phyloP scores from a whole-genome alignment of 92 coral and sea anemone genomes.

The Blastomussa wellsi region DNA sequence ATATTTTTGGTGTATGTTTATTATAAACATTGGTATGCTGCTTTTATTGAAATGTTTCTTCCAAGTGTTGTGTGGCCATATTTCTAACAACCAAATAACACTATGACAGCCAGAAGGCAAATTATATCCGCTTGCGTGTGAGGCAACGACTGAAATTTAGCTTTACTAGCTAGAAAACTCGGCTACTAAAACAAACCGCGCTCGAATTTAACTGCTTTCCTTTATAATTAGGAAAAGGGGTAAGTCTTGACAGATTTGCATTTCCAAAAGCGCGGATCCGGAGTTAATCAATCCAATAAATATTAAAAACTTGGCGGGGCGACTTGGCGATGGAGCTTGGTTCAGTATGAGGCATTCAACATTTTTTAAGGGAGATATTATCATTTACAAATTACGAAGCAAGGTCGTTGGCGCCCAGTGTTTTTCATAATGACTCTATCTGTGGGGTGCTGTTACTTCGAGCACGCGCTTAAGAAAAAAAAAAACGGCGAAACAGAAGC shows the following conservation, averaged over 20 bases:
- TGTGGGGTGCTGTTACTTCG: slow-evolving; percentile 31
- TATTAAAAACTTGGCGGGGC: slow-evolving; percentile 33
- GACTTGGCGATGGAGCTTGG: slow-evolving; percentile 2
- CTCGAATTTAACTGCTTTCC: slow-evolving; percentile 40
- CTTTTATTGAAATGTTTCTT: slow-evolving; percentile 26
- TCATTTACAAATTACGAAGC: slow-evolving; percentile 39
- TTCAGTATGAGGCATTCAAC: neutral
- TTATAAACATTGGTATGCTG: slow-evolving; percentile 19
- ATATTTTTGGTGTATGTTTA: slow-evolving; percentile 25
- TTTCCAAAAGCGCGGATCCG: slow-evolving; percentile 28
- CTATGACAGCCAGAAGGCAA: slow-evolving; percentile 22
- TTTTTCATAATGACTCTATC: slow-evolving; percentile 5
- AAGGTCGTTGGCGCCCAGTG: slow-evolving; percentile 8
- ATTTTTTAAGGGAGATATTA: slow-evolving; percentile 13
- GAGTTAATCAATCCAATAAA: slow-evolving; percentile 43
- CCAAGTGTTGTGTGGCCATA: slow-evolving; percentile 9
- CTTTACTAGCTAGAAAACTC: slow-evolving; percentile 31
- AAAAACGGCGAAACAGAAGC: slow-evolving; percentile 7
- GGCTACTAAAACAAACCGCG: slow-evolving; percentile 38
- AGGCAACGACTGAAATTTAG: neutral
- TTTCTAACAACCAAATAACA: slow-evolving; percentile 22
- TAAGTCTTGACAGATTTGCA: slow-evolving; percentile 36
- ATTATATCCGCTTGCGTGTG: slow-evolving; percentile 5
- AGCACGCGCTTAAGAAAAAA: slow-evolving; percentile 20
- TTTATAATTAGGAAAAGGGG: slow-evolving; percentile 25